A percentile compares a stretch with the other conserved stretches of the same genome.
These are phyloP conservation scores for Tupaia tana DNA, from an alignment of 2,113 vertebrate genomes.

Conservation along the genomic window DNA sequence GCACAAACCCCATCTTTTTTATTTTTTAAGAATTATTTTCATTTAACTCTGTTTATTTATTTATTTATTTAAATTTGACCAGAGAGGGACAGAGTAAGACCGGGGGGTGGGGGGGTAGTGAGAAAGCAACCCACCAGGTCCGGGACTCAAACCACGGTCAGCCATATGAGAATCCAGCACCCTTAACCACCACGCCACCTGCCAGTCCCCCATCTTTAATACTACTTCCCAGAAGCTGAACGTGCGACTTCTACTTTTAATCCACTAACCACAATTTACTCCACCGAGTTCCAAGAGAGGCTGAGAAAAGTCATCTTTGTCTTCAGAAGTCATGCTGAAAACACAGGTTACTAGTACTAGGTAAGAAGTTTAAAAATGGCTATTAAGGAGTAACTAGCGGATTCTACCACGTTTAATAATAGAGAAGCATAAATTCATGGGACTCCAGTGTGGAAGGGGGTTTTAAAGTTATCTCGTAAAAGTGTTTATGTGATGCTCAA, in stretches of 20 bases:
- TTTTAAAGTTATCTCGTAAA: neutral
- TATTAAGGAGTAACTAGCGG: neutral
- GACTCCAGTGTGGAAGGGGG: neutral
- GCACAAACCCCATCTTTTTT: neutral
- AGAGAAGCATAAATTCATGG: neutral
- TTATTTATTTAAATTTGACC: too few relatives aligned
- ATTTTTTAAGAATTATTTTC: too few relatives aligned
- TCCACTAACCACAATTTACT: neutral
- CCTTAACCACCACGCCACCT: too few relatives aligned
- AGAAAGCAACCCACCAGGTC: too few relatives aligned
- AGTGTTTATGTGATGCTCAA: neutral
- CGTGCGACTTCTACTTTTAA: neutral
- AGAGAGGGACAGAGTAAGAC: too few relatives aligned
- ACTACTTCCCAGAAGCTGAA: slow-evolving; percentile 23
- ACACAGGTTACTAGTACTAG: neutral
- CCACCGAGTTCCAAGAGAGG: neutral
- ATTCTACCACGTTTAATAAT: neutral
- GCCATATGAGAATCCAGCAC: too few relatives aligned
- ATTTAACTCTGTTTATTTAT: too few relatives aligned
- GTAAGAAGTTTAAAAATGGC: neutral
- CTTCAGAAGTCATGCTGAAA: neutral
- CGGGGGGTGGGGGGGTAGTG: too few relatives aligned
- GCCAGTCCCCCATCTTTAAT: neutral
- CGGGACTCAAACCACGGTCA: too few relatives aligned
- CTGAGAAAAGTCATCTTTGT: neutral